Evolutionary conservation across 2,888 invertebrate species (phyloP).

Genomic region (Monochamus alternatus): DNA sequence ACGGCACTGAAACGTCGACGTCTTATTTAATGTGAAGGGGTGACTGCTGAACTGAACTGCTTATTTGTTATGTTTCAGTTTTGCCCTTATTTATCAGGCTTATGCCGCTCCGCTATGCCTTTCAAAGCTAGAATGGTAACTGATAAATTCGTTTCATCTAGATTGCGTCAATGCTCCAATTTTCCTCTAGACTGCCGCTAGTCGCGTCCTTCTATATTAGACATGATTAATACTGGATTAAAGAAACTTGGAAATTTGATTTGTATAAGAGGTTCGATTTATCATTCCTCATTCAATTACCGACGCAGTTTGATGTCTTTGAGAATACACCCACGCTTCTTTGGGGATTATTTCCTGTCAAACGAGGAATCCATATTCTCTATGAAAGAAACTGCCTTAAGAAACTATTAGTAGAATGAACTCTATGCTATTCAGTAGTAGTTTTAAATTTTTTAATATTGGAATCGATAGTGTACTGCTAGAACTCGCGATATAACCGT

Average conservation of each 20-base stretch:
- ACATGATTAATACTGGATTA: conserved; percentile 7
- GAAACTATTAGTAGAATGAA: too few relatives aligned
- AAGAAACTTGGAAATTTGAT: conserved; percentile 4
- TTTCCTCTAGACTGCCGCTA: conserved; percentile 1
- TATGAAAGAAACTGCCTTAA: too few relatives aligned
- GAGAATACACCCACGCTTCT: not conserved
- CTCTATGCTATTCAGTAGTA: too few relatives aligned
- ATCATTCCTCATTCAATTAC: conserved; percentile 1
- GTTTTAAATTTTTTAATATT: too few relatives aligned
- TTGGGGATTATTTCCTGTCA: not conserved
- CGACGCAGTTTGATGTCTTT: not conserved
- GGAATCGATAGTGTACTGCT: too few relatives aligned
- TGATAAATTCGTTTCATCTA: conserved; percentile 13
- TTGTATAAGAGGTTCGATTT: conserved; percentile 2
- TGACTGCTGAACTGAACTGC: not conserved
- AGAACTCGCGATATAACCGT: too few relatives aligned
- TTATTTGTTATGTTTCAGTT: conserved; percentile 2
- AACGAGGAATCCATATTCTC: too few relatives aligned
- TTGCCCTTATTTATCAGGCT: conserved; percentile 10
- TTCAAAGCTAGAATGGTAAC: conserved; percentile 9
- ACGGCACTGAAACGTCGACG: too few relatives aligned
- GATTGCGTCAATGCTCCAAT: not conserved
- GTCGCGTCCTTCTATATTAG: not conserved
- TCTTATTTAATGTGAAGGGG: not conserved
- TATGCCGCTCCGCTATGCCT: not conserved